Evolutionary conservation across 2,113 vertebrate genomes (phyloP).

Genomic region (Telmatochromis sp.): DNA sequence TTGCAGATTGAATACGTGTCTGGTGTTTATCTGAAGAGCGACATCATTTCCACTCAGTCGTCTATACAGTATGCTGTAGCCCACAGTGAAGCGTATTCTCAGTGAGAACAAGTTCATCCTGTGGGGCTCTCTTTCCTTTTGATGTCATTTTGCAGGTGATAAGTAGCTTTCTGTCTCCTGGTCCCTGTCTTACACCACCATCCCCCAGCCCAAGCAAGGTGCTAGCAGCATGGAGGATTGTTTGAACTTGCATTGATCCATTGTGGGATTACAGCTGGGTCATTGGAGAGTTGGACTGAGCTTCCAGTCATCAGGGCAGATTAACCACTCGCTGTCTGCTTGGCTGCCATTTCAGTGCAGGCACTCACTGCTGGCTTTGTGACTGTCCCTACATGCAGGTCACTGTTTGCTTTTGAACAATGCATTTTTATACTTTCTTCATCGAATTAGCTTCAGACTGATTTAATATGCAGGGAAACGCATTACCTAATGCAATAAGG

Average conservation of each 20-base stretch:
- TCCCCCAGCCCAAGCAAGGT: slow-evolving; percentile 51
- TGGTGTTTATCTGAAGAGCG: slow-evolving; percentile 7
- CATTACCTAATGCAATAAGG: background rate
- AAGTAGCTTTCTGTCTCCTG: slow-evolving; percentile 66
- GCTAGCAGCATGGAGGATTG: slow-evolving; percentile 61
- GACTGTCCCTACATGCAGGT: slow-evolving; percentile 24
- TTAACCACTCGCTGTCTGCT: slow-evolving; percentile 60
- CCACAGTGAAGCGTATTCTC: slow-evolving; percentile 12
- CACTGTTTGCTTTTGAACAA: slow-evolving; percentile 17
- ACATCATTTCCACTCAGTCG: slow-evolving; percentile 12
- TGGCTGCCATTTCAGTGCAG: slow-evolving; percentile 47
- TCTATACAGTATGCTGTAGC: background rate
- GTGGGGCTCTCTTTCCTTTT: slow-evolving; percentile 56
- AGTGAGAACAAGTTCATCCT: slow-evolving; percentile 31
- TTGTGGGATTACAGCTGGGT: slow-evolving; percentile 68
- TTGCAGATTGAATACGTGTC: slow-evolving; percentile 21
- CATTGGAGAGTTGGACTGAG: slow-evolving; percentile 65
- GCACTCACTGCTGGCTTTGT: slow-evolving; percentile 26
- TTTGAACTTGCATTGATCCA: slow-evolving; percentile 72
- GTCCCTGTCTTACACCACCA: slow-evolving; percentile 47
- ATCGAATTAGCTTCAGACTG: background rate
- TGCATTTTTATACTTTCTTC: background rate
- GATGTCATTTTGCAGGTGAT: slow-evolving; percentile 70
- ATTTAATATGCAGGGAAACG: background rate
- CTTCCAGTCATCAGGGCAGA: slow-evolving; percentile 62